Base-by-base conservation (phyloP, 2,113 vertebrate species). In the Ascaphus truei region DNA sequence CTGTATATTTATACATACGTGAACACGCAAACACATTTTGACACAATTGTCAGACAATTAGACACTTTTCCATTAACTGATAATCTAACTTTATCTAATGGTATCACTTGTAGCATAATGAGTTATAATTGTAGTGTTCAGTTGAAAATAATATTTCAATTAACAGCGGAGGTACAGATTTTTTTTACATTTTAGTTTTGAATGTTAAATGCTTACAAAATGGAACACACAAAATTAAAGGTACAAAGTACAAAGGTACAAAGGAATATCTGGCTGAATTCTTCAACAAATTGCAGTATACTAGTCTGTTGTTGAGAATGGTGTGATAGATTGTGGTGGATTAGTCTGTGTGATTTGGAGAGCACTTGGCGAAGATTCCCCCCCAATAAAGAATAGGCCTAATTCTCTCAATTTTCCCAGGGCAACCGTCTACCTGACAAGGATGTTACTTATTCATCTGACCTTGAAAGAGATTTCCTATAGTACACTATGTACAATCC, bases 1-100 rank as follows among this genome's bases (percentile, higher is more conserved):
- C 30, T 68, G 66, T 69, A 51, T 69, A 60, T 69, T 68, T 68
- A 39, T 60, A 33, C 13, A 22, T 30, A n/a, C 4, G 48, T 6
- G 7, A 36, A 60, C 30, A 60, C 56, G 60, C 55, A 60, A 39
- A 56, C 43, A 59, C 16, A 58, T 59, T 59, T 48, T 57, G 64
- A 39, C 64, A 26, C 37, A 27, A 4, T 13, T 33, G 25, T 25
- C 31, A 10, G 48, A 29, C 50, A 50, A 36, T 51, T 26, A 30
- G 36, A 37, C 13, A 29, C 23, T 56, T 68, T 68, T 68, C 43
- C 55, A 60, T 51, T 48, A 29, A 56, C 29, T 47, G 50, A 50
- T 55, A 22, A 57, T 30, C 31, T 61, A 18, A 18, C 25, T 23
- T 10, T 18, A 29, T 61, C 7, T 53, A 15, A 18, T n/a, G 7